A percentile compares a stretch with the other conserved stretches of the same genome.
phyloP scores from a whole-genome alignment of 2,888 invertebrate genomes.

The Trissoscelio sp. region DNA sequence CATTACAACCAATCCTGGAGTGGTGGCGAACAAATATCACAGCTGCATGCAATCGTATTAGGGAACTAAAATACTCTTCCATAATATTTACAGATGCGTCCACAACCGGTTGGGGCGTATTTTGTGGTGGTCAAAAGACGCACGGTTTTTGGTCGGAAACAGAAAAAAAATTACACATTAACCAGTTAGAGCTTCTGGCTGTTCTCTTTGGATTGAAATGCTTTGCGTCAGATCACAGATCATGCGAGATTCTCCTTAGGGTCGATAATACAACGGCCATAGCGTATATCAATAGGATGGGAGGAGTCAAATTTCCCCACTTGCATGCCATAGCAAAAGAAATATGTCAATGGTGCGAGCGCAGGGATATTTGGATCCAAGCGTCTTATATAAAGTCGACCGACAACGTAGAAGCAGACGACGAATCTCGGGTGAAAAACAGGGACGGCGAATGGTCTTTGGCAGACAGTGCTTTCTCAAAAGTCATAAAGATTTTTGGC shows the following conservation, averaged over 20 bases:
- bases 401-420: slow-evolving; percentile 59
- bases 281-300: slow-evolving; percentile 55
- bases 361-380: slow-evolving; percentile 42
- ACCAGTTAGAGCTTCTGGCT: slow-evolving; percentile 60
- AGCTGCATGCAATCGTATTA: slow-evolving; percentile 23
- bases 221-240: slow-evolving; percentile 31
- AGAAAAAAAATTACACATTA: slow-evolving; percentile 52
- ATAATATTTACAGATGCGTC: slow-evolving; percentile 63
- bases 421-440: slow-evolving; percentile 24
- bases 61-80: slow-evolving; percentile 13
- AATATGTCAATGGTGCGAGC: slow-evolving; percentile 43
- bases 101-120: slow-evolving; percentile 54
- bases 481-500: not conserved
- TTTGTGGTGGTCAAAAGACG: slow-evolving; percentile 26
- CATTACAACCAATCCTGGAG: not conserved
- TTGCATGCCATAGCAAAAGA: slow-evolving; percentile 37
- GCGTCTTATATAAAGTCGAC: slow-evolving; percentile 51
- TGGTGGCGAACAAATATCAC: slow-evolving; percentile 51
- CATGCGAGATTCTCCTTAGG: slow-evolving; percentile 57
- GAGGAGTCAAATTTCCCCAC: slow-evolving; percentile 40
- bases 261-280: slow-evolving; percentile 65
- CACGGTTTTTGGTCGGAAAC: slow-evolving; percentile 39
- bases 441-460: slow-evolving; percentile 55
- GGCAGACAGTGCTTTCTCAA: not conserved
- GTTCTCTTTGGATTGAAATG: slow-evolving; percentile 56